Base-by-base conservation (phyloP, 2,113 vertebrate genomes). In the Myanophis thanlyinensis region DNA sequence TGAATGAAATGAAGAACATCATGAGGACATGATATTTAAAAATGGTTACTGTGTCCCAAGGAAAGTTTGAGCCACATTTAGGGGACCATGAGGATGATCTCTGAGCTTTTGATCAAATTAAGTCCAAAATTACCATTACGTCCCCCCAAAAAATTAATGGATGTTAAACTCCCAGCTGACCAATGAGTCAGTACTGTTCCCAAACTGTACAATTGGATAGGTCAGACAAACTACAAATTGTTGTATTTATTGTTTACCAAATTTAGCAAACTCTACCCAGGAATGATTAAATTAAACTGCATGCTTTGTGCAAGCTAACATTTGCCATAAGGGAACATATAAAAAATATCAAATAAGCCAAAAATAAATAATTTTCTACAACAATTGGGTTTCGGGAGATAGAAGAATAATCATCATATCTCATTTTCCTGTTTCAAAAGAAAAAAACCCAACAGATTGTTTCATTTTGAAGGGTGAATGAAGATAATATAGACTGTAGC, bases 381-480 rank as follows among this genome's bases (percentile, higher is more conserved):
- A 40, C 40, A 91, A 80, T 11, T 6, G 35, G 12, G 12, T 27
- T 59, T 2, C 3, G 8, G 7, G 1, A 20, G 54, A 23, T 8
- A 40, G 30, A 6, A 10, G 30, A 87, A 40, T 15, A 40, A 49
- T 23, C 1, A 25, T 48, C 22, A 40, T 9, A 49, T 46, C 53
- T n/a, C 44, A 87, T 56, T 52, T 40, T 35, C 30, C 44, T 9
- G 18, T 80, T 56, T 48, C 10, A 49, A 40, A 85, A 73, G 92
- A 91, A 89, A 95, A 94, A 80, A 48, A 47, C 91, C 89, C 73
- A 22, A 44, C 44, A 80, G 18, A 22, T 44, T 7, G 86, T 80
- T 95, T 49, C 93, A 67, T 92, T 44, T 47, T 87, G 8, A 89
- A 93, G 6, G 92, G 56, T 95, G 96, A 95, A 93, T 93, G 52